A percentile compares a stretch with the other conserved stretches of the same genome.
Evolutionary conservation across 2,888 invertebrate species (phyloP).

Genomic region (Drosophila phalerata): DNA sequence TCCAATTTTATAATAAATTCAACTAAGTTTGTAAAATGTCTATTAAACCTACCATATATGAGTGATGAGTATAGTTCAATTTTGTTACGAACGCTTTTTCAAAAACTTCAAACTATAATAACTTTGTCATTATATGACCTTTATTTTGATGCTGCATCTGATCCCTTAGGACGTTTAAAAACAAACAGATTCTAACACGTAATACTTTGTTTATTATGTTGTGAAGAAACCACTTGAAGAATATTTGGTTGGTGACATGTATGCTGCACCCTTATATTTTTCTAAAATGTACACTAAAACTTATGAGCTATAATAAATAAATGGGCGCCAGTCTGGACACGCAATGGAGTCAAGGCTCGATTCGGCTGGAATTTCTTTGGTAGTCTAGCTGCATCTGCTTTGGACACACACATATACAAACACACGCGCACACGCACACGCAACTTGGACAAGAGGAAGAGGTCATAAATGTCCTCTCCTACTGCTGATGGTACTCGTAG

Average conservation of each 20-base stretch:
- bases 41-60: too few species aligned
- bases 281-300: slow-evolving; percentile 53
- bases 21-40: background rate
- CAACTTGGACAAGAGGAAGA: slow-evolving; percentile 15
- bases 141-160: too few species aligned
- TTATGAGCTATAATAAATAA: slow-evolving; percentile 55
- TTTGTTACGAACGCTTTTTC: too few species aligned
- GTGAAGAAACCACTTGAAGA: slow-evolving; percentile 10
- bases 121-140: too few species aligned
- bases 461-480: slow-evolving; percentile 20
- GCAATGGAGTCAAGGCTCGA: slow-evolving; percentile 16
- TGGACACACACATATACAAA: slow-evolving; percentile 28
- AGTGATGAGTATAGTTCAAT: too few species aligned
- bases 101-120: too few species aligned
- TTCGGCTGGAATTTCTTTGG: slow-evolving; percentile 65
- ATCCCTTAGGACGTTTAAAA: background rate
- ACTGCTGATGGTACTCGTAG: slow-evolving; percentile 86
- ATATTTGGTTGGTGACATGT: slow-evolving; percentile 14
- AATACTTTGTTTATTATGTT: slow-evolving; percentile 43
- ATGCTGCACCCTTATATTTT: slow-evolving; percentile 13
- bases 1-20: background rate
- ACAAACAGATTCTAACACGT: slow-evolving; percentile 16
- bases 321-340: slow-evolving; percentile 49
- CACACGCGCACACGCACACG: slow-evolving; percentile 30
- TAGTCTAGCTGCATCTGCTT: slow-evolving; percentile 67